Percentiles rank a stretch among this genome's conserved stretches.
Evolutionary conservation across 2,113 vertebrate genomes (phyloP).

Genomic region (Sarotherodon lohbergeri): DNA sequence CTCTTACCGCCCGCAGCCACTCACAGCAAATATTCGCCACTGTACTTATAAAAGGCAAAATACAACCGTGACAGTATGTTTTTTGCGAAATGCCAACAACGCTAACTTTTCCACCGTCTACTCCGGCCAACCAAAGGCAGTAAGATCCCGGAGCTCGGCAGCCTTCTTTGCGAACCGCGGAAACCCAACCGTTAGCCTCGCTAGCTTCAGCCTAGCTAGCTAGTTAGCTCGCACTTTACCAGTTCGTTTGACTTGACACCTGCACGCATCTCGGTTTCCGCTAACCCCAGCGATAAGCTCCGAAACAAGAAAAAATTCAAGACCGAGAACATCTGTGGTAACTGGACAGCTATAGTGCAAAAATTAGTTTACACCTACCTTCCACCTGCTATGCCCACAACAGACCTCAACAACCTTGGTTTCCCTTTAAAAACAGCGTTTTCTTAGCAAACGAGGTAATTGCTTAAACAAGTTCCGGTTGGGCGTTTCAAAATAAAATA

Average conservation of each 20-base stretch:
- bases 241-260: conserved; percentile 34
- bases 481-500: conserved; percentile 39
- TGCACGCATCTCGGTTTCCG: conserved; percentile 21
- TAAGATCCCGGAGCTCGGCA: background rate
- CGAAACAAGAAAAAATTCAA: background rate
- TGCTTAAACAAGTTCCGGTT: background rate
- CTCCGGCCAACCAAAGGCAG: background rate
- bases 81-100: background rate
- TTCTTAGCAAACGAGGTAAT: conserved; percentile 11
- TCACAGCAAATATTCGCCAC: background rate
- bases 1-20: background rate
- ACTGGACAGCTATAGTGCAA: background rate
- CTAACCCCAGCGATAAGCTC: background rate
- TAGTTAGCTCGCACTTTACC: conserved; percentile 44
- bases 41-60: background rate
- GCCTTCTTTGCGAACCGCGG: background rate
- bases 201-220: conserved; percentile 38
- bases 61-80: background rate
- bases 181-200: conserved; percentile 21
- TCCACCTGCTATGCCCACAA: conserved; percentile 26
- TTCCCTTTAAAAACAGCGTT: conserved; percentile 64
- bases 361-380: conserved; percentile 38
- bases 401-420: conserved; percentile 70
- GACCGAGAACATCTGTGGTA: background rate
- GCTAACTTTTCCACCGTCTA: background rate